Evolutionary conservation across 2,113 vertebrate genomes (phyloP).

Genomic region (Naja naja): DNA sequence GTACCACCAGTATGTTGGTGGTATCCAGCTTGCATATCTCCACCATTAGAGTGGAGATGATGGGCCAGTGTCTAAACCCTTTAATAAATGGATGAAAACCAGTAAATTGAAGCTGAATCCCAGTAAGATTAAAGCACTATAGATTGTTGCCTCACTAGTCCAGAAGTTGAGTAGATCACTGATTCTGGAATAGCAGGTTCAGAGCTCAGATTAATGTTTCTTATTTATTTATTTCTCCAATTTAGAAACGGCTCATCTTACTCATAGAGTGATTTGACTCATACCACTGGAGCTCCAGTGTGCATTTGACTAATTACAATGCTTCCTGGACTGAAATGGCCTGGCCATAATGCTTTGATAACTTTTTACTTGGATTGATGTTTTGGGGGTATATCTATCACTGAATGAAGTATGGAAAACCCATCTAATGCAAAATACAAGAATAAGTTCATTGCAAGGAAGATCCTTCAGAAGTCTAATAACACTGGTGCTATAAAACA

Average conservation of each 20-base stretch:
- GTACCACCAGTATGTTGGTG: background rate
- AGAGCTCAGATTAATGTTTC: background rate
- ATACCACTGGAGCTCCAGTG: background rate
- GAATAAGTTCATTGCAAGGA: background rate
- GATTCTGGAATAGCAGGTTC: background rate
- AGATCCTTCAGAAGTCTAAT: background rate
- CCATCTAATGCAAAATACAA: background rate
- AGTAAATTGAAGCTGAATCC: background rate
- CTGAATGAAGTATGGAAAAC: background rate
- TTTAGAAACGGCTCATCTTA: background rate
- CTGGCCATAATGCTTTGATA: background rate
- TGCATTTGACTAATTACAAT: background rate
- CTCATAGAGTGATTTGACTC: background rate
- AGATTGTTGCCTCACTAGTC: background rate
- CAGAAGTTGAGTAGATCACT: background rate
- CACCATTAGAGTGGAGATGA: background rate
- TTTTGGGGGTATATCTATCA: background rate
- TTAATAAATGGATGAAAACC: background rate
- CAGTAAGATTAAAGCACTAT: background rate
- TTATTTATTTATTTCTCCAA: background rate
- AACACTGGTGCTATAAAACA: background rate
- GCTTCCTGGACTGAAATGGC: background rate
- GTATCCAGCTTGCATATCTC: background rate
- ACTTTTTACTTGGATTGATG: background rate
- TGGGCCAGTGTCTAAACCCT: background rate